phyloP scores from a whole-genome alignment of 2,888 invertebrate species.

The Tuberolachnus salignus region DNA sequence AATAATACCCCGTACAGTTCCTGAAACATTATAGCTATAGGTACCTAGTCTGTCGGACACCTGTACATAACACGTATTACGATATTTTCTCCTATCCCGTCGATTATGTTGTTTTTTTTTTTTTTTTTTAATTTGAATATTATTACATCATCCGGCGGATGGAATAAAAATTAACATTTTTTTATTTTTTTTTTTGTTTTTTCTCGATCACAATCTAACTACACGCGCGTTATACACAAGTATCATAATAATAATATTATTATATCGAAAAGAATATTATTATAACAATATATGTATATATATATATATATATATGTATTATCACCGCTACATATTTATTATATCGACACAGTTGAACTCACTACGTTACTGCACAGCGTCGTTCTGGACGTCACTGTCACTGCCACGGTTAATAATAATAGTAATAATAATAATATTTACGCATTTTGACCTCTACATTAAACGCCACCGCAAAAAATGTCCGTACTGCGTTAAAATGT shows the following conservation, averaged over 20 bases:
- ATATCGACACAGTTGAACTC: neutral
- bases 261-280: conserved; percentile 1
- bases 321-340: neutral
- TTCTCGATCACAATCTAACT: too few relatives aligned
- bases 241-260: neutral
- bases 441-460: neutral
- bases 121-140: conserved; percentile 38
- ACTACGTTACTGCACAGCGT: neutral
- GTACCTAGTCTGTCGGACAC: neutral
- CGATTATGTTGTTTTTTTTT: neutral
- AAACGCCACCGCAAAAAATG: conserved; percentile 12
- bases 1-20: too few relatives aligned
- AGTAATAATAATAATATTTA: neutral
- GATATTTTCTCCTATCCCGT: conserved; percentile 32
- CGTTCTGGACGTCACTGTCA: conserved; percentile 13
- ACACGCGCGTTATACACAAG: too few relatives aligned
- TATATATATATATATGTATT: neutral
- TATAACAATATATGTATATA: neutral
- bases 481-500: conserved; percentile 16
- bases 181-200: conserved; percentile 1
- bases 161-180: neutral
- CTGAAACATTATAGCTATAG: too few relatives aligned
- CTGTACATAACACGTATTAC: conserved; percentile 41
- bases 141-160: conserved; percentile 33
- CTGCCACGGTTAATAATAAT: conserved; percentile 10